These are phyloP conservation scores for Salpingus planirostris DNA, from an alignment of 2,888 invertebrate genomes.

Conservation along the genomic window DNA sequence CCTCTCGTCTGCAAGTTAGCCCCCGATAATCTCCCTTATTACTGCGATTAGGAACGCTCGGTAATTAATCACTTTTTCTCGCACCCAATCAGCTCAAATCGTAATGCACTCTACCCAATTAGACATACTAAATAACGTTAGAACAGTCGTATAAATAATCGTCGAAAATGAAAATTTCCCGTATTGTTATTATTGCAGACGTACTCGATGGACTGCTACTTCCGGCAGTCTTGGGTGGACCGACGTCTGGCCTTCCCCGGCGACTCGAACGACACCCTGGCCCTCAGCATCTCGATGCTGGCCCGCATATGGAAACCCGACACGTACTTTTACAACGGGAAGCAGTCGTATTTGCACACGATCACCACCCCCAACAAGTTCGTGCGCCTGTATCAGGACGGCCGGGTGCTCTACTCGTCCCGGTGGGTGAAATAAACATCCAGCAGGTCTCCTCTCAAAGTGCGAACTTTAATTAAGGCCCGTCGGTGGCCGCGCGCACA, in stretches of 20 bases:
- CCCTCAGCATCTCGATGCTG: conserved; percentile 71
- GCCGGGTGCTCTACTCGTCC: conserved; percentile 66
- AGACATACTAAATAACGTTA: too few relatives aligned
- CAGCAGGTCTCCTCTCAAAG: conserved; percentile 5
- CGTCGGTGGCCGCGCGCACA: too few relatives aligned
- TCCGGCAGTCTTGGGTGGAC: conserved; percentile 79
- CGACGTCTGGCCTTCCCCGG: conserved; percentile 60
- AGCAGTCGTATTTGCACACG: conserved; percentile 73
- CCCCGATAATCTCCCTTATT: too few relatives aligned
- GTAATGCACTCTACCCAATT: too few relatives aligned
- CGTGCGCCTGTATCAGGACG: conserved; percentile 65
- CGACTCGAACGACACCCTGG: conserved; percentile 56
- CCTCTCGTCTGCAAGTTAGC: too few relatives aligned
- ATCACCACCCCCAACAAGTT: conserved; percentile 82
- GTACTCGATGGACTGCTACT: conserved; percentile 82
- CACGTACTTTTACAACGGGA: conserved; percentile 77
- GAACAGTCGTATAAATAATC: too few relatives aligned
- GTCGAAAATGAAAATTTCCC: conserved; percentile 3
- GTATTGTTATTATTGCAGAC: conserved; percentile 51
- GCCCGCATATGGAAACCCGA: conserved; percentile 80
- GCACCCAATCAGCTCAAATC: too few relatives aligned
- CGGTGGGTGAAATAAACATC: conserved; percentile 43
- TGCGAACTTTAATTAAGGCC: conserved; percentile 18
- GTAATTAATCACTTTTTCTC: too few relatives aligned
- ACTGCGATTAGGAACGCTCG: too few relatives aligned